Percentiles rank a stretch among this genome's conserved stretches.
phyloP scores from a whole-genome alignment of 2,113 vertebrate genomes.

The Ancistrus triradiatus region DNA sequence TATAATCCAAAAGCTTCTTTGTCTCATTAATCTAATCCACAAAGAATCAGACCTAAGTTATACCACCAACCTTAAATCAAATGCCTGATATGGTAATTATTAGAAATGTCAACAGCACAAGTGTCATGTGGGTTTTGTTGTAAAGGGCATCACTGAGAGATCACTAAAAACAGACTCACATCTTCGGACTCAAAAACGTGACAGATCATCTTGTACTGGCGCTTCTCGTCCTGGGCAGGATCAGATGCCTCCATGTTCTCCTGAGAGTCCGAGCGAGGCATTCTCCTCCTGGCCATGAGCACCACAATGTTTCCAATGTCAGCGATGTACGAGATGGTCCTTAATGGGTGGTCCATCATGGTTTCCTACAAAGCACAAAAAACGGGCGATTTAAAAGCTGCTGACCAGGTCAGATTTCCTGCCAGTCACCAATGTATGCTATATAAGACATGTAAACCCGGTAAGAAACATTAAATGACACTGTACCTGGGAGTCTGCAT shows the following conservation, averaged over 20 bases:
- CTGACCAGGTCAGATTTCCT: not conserved
- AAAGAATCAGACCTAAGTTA: too few relatives aligned
- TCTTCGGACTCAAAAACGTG: slow-evolving; percentile 97
- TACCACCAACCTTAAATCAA: too few relatives aligned
- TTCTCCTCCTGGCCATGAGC: slow-evolving; percentile 88
- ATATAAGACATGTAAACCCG: too few relatives aligned
- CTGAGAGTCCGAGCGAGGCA: slow-evolving; percentile 87
- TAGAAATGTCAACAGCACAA: not conserved
- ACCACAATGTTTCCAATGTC: slow-evolving; percentile 97
- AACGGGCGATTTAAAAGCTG: not conserved
- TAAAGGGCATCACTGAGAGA: not conserved
- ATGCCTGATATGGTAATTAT: too few relatives aligned
- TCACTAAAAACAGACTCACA: slow-evolving; percentile 69
- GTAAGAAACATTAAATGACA: not conserved
- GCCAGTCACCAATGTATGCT: not conserved
- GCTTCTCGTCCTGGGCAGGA: slow-evolving; percentile 84
- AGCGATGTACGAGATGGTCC: slow-evolving; percentile 95
- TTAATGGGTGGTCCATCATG: slow-evolving; percentile 95
- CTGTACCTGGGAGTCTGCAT: slow-evolving; percentile 91
- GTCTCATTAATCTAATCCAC: too few relatives aligned
- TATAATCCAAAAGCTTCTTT: too few relatives aligned
- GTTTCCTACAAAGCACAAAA: slow-evolving; percentile 74
- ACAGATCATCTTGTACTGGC: slow-evolving; percentile 98
- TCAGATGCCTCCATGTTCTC: slow-evolving; percentile 87
- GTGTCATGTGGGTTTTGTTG: not conserved